Percentiles rank a stretch among this genome's conserved stretches.
Conservation (phyloP, 2,113 vertebrate species). For the Penelope pileata region DNA sequence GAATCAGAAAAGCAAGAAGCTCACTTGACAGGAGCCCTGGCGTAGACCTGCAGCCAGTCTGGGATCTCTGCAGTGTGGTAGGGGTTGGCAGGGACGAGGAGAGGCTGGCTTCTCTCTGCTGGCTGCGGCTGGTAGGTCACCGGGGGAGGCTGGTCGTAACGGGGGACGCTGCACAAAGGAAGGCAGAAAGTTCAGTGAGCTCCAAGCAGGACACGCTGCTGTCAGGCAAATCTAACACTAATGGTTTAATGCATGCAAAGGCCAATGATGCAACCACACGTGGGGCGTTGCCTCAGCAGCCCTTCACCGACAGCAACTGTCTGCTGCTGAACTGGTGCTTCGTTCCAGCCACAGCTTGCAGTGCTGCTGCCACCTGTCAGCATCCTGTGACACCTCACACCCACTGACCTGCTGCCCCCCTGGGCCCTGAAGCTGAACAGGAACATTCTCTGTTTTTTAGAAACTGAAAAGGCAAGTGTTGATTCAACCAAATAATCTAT, state of each 20-base stretch:
- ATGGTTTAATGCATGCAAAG: accelerated
- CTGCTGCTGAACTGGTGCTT: accelerated
- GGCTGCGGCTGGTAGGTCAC: slow-evolving; percentile 91
- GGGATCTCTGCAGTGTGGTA: slow-evolving; percentile 97
- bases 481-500: neutral
- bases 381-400: neutral
- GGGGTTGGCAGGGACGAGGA: slow-evolving; percentile 97
- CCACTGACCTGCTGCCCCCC: neutral
- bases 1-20: neutral
- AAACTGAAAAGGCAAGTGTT: neutral
- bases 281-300: accelerated
- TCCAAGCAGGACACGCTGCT: neutral
- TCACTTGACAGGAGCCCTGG: slow-evolving; percentile 96
- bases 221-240: too few species aligned
- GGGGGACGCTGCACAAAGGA: slow-evolving; percentile 84
- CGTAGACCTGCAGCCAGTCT: slow-evolving; percentile 98
- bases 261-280: accelerated
- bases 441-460: accelerated
- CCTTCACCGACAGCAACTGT: neutral
- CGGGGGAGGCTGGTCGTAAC: slow-evolving; percentile 96
- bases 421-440: neutral
- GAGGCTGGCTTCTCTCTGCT: slow-evolving; percentile 86
- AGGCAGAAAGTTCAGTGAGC: neutral
- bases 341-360: accelerated
- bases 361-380: neutral